These are phyloP conservation scores for Apocheima hispidaria DNA, from an alignment of 2,888 invertebrate genomes.

Conservation along the genomic window DNA sequence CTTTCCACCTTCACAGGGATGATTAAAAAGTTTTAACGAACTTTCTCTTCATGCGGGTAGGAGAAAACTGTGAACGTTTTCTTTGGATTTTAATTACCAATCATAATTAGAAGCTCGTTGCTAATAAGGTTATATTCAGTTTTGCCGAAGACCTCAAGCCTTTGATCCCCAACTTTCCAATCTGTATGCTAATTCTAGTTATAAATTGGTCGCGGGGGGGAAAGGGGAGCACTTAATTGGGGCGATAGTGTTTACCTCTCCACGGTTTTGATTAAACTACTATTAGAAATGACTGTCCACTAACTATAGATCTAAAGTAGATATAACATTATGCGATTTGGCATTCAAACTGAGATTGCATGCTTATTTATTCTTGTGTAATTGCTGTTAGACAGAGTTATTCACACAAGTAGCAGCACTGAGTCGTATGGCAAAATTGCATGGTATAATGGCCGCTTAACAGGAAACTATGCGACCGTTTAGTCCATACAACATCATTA, in stretches of 20 bases:
- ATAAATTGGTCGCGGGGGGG: slow-evolving; percentile 52
- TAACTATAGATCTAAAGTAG: background rate
- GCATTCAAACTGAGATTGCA: too few relatives aligned
- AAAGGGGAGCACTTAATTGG: slow-evolving; percentile 57
- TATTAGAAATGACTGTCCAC: slow-evolving; percentile 6
- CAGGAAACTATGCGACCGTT: too few relatives aligned
- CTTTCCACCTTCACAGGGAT: too few relatives aligned
- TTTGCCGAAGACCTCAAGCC: slow-evolving; percentile 41
- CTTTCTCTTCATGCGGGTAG: background rate
- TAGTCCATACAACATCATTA: too few relatives aligned
- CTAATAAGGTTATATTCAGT: slow-evolving; percentile 42
- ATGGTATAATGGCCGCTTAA: too few relatives aligned
- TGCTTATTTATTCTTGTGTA: too few relatives aligned
- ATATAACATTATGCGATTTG: background rate
- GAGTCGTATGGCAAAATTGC: too few relatives aligned
- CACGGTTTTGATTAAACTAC: slow-evolving; percentile 18
- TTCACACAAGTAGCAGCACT: too few relatives aligned
- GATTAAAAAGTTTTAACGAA: background rate
- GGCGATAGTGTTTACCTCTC: slow-evolving; percentile 54
- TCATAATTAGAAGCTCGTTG: slow-evolving; percentile 29
- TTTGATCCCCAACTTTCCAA: slow-evolving; percentile 70
- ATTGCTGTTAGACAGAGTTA: too few relatives aligned
- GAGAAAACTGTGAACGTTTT: background rate
- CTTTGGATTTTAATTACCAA: slow-evolving; percentile 36
- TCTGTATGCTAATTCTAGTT: slow-evolving; percentile 76